These are phyloP conservation scores for Calyptommatus sinebrachiatus DNA, from an alignment of 2,113 vertebrate species.

Conservation along the genomic window DNA sequence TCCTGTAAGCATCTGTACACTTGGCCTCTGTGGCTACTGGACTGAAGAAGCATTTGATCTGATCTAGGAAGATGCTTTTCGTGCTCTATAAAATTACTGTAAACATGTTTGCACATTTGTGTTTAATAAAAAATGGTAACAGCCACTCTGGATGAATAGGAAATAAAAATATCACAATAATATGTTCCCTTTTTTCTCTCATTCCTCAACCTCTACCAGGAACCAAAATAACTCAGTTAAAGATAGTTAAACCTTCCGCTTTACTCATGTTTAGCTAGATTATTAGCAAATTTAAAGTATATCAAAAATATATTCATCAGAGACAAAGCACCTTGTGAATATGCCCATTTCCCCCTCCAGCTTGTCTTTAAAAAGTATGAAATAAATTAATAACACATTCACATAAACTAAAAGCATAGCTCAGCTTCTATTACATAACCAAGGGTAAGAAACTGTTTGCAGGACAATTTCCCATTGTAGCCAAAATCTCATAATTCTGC, in stretches of 20 bases:
- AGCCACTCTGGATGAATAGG: not conserved
- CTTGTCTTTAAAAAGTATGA: not conserved
- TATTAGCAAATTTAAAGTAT: not conserved
- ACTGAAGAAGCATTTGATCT: too few relatives aligned
- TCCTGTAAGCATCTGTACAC: too few relatives aligned
- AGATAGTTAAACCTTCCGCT: not conserved
- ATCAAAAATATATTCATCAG: not conserved
- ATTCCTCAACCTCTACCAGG: not conserved
- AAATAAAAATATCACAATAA: too few relatives aligned
- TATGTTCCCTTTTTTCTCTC: not conserved
- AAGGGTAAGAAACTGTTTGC: not conserved
- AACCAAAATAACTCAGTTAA: not conserved
- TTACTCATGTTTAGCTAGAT: not conserved
- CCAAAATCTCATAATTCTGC: not conserved
- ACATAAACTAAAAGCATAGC: not conserved
- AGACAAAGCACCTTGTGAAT: not conserved
- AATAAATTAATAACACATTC: not conserved
- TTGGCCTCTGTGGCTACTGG: too few relatives aligned
- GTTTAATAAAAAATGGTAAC: not conserved
- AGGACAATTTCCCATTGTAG: not conserved
- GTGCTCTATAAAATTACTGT: not conserved
- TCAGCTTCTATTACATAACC: not conserved
- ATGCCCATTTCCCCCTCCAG: not conserved
- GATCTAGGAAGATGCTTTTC: not conserved
- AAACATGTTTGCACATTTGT: not conserved